phyloP scores from a whole-genome alignment of 2,888 invertebrate species.

The Callyntrura sp. region DNA sequence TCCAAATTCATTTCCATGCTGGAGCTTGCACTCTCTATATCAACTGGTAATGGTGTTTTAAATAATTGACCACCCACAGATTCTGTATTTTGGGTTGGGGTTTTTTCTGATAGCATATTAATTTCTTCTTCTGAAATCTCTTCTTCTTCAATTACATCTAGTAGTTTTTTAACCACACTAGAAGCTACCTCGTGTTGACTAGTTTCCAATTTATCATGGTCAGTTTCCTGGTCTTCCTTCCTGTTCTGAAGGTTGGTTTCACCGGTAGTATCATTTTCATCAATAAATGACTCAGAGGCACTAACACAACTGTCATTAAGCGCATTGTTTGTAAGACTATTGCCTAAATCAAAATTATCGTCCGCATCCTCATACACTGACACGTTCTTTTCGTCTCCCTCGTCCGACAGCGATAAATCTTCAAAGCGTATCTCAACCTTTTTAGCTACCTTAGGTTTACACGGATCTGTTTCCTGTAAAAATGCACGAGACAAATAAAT shows the following conservation, averaged over 20 bases:
- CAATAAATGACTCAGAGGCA: constrained; percentile 22
- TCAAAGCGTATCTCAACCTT: constrained; percentile 70
- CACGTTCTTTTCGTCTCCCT: constrained; percentile 49
- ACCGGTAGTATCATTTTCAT: constrained; percentile 4
- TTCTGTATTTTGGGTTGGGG: background rate
- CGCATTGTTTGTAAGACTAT: background rate
- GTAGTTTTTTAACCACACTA: background rate
- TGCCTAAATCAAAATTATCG: constrained; percentile 17
- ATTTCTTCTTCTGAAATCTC: background rate
- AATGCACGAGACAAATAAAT: too few relatives aligned
- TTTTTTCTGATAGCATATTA: background rate
- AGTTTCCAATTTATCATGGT: background rate
- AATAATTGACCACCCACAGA: background rate
- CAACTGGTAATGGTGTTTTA: background rate
- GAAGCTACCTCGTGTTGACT: background rate
- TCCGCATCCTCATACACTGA: constrained; percentile 69
- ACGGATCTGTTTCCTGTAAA: constrained; percentile 67
- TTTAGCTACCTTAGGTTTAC: constrained; percentile 45
- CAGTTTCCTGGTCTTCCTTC: background rate
- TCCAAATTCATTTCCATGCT: too few relatives aligned
- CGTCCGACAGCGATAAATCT: constrained; percentile 55
- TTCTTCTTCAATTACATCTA: background rate
- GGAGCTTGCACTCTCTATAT: too few relatives aligned
- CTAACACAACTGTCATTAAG: constrained; percentile 36
- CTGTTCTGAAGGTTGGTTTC: background rate